phyloP scores from a whole-genome alignment of 2,797 vertebrate species.

The Ispidina lecontei region DNA sequence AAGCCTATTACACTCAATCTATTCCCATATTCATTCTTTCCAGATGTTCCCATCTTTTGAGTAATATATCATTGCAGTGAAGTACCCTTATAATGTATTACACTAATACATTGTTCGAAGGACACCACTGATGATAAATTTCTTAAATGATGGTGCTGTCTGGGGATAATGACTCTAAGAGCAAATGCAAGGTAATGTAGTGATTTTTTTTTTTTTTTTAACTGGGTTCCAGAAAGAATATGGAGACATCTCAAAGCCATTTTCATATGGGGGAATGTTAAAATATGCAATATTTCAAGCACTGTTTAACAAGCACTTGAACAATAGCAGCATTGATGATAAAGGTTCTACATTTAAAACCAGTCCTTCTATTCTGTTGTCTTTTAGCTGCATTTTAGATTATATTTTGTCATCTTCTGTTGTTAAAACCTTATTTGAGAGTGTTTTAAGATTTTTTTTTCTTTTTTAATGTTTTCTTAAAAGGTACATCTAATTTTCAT shows the following conservation, averaged over 20 bases:
- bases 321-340: constrained; percentile 60
- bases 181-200: constrained; percentile 77
- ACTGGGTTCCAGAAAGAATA: constrained; percentile 56
- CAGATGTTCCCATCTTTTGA: constrained; percentile 74
- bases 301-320: constrained; percentile 51
- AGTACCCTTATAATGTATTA: constrained; percentile 77
- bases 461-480: background rate
- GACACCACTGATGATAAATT: constrained; percentile 79
- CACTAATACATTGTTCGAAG: constrained; percentile 78
- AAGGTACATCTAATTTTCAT: background rate
- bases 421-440: background rate
- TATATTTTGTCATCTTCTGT: constrained; percentile 36
- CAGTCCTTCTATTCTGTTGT: constrained; percentile 49
- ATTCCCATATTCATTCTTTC: constrained; percentile 70
- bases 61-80: constrained; percentile 73
- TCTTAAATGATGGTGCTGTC: constrained; percentile 81
- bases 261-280: constrained; percentile 52
- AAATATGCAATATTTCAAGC: constrained; percentile 65
- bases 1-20: constrained; percentile 54
- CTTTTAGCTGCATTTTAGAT: constrained; percentile 18
- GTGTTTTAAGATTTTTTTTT: background rate
- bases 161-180: constrained; percentile 78
- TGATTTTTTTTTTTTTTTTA: constrained; percentile 56
- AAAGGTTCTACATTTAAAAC: constrained; percentile 59
- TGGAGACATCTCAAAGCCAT: constrained; percentile 66